Evolutionary conservation across 2,113 vertebrate species (phyloP), one percentile per base, ranked within the genome.

Genomic region (Colistium nudipinnis): DNA sequence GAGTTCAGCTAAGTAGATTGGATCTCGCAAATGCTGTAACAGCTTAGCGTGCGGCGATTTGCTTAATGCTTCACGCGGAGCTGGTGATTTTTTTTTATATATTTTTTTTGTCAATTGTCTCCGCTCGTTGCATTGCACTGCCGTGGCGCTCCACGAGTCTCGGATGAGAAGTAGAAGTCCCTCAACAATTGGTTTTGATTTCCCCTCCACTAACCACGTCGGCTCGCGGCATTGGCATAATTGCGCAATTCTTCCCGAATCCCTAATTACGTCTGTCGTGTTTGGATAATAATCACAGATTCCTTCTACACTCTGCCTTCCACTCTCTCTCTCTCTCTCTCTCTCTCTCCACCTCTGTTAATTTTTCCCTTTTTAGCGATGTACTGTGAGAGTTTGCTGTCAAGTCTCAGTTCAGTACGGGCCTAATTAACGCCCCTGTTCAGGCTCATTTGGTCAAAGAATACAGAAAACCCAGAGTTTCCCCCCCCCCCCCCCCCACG

Each of bases 391-490:
- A 92, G 88, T 91, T 91, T 88, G 84, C 89, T 92, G 90, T 92
- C 92, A 93, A 78, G 86, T 88, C 89, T 87, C 84, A 87, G 87
- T 93, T 92, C 89, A 90, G n/a, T 90, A 92, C 35, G 53, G 90
- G 88, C 88, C 92, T 92, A 93, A 93, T 94, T 92, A 93, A 92
- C 89, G 83, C 84, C 90, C 85, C 84, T 89, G 92, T 93, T 94
- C 91, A 92, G 87, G 87, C 91, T 93, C 92, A 93, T 94, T 94
- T 92, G 89, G 88, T 92, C 87, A 90, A 92, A 92, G 89, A 92
- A 90, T 88, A 92, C 90, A 89, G 86, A 91, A 92, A 87, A 76
- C 63, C 70, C 57, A 28, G 64, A 79, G 71, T 84, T 91, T 89
- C 87, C 78, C 70, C 75, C 85, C 79, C 78, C 78, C 76, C 80